Conservation (phyloP, 2,113 vertebrate genomes). For the Columba livia region DNA sequence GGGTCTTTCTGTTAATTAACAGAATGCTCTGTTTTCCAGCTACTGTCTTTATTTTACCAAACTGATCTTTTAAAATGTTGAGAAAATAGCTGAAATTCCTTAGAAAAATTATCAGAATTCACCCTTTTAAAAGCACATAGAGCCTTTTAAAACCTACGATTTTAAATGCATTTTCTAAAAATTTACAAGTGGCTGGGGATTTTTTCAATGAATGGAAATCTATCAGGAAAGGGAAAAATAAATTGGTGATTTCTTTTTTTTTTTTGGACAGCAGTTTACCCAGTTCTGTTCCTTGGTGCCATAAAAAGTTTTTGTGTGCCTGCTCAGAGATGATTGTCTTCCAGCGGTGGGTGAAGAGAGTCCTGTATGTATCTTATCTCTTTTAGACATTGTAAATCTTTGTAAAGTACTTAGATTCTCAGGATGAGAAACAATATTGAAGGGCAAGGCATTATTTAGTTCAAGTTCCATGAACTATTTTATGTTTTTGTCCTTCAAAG, state of each 20-base stretch:
- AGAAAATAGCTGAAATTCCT: not conserved
- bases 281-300: not conserved
- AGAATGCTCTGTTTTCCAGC: not conserved
- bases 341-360: not conserved
- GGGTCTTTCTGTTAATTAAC: not conserved
- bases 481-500: slow-evolving; percentile 29
- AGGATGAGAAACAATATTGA: not conserved
- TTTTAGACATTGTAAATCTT: slow-evolving; percentile 29
- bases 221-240: not conserved
- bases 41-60: not conserved
- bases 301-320: not conserved
- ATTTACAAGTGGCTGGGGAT: not conserved
- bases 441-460: slow-evolving; percentile 27
- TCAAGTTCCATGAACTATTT: not conserved
- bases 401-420: not conserved
- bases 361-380: not conserved
- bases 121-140: not conserved
- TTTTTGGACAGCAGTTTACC: not conserved
- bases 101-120: not conserved
- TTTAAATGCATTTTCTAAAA: not conserved
- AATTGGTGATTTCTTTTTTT: not conserved
- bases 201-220: not conserved
- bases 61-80: not conserved
- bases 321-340: not conserved
- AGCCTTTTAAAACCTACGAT: not conserved